Percentiles rank a stretch among this genome's conserved stretches.
These are phyloP conservation scores for Eupithecia vulgata DNA, from an alignment of 2,888 invertebrate genomes.

Conservation along the genomic window DNA sequence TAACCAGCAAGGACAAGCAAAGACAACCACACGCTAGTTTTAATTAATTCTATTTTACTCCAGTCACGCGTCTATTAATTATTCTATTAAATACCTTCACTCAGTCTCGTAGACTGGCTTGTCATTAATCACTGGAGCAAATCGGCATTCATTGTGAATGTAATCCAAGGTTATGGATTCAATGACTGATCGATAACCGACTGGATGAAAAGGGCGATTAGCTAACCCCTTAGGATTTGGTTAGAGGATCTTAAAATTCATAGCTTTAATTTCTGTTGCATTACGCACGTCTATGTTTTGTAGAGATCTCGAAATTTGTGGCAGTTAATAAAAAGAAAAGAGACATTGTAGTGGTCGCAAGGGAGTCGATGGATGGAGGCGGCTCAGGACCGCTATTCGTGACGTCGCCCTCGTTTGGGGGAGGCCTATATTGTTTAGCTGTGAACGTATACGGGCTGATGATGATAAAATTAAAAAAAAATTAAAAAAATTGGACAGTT, in stretches of 20 bases:
- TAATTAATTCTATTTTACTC: slow-evolving; percentile 4
- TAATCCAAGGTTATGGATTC: background rate
- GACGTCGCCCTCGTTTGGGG: too few species aligned
- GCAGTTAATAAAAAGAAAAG: too few species aligned
- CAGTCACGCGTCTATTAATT: background rate
- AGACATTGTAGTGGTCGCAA: too few species aligned
- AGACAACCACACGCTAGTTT: background rate
- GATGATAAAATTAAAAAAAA: too few species aligned
- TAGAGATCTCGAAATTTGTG: too few species aligned
- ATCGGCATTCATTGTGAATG: background rate
- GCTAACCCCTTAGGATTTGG: slow-evolving; percentile 1
- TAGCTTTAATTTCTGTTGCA: background rate
- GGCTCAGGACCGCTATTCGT: too few species aligned
- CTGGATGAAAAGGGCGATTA: background rate
- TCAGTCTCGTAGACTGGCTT: background rate
- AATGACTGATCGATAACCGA: slow-evolving; percentile 8
- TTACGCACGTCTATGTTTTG: too few species aligned
- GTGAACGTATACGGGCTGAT: too few species aligned
- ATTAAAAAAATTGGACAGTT: too few species aligned
- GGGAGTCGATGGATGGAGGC: too few species aligned
- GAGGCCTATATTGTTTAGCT: too few species aligned
- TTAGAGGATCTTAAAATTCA: background rate
- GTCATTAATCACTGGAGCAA: background rate
- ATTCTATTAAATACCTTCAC: slow-evolving; percentile 4
- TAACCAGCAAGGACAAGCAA: slow-evolving; percentile 2